Evolutionary conservation across 2,113 vertebrate genomes (phyloP).

Genomic region (Argyrosomus japonicus): DNA sequence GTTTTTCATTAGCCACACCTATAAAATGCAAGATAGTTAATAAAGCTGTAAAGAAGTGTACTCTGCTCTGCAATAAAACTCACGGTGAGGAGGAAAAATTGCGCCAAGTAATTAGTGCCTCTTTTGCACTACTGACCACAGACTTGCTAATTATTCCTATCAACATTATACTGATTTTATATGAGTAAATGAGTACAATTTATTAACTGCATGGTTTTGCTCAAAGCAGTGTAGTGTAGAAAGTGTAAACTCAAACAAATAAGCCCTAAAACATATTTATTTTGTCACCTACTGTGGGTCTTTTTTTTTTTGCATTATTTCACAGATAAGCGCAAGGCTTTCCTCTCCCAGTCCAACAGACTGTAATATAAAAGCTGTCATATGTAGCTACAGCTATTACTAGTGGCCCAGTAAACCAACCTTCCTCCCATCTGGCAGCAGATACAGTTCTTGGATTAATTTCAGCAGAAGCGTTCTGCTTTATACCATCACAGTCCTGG

Average conservation of each 20-base stretch:
- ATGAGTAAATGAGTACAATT: neutral
- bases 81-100: neutral
- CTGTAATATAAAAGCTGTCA: constrained; percentile 8
- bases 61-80: neutral
- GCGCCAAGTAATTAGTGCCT: neutral
- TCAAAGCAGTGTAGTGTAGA: neutral
- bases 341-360: neutral
- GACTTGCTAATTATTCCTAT: neutral
- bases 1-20: neutral
- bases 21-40: neutral
- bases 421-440: neutral
- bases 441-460: neutral
- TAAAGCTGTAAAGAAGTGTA: constrained; percentile 1
- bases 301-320: neutral
- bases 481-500: neutral
- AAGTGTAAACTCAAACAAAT: neutral
- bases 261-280: neutral
- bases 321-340: neutral
- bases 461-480: neutral
- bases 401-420: neutral
- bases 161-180: neutral
- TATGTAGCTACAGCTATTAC: neutral
- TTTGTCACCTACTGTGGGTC: neutral
- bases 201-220: neutral
- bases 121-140: neutral